Evolutionary conservation across 2,113 vertebrate genomes (phyloP), one percentile per base, ranked within the genome.

Genomic region (Mungos mungo): DNA sequence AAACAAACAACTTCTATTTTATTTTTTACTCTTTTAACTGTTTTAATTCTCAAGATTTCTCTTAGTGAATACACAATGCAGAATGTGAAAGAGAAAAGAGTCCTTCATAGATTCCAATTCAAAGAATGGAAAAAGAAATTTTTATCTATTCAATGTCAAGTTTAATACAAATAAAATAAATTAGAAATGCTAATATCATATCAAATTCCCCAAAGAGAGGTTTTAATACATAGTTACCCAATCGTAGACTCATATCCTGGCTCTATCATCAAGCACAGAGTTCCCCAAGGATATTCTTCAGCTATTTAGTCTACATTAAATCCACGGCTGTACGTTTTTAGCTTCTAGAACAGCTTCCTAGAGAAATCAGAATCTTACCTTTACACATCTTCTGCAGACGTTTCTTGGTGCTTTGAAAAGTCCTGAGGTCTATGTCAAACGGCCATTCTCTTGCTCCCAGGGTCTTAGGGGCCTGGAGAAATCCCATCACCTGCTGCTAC

Each of bases 351-450:
- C 1, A 35, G 65, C 89, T 85, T 69, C 95, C 94, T 95, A 33
- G 72, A 98, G 85, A 98, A 91, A 80, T 66, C 4, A n/a, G 95
- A 96, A 23, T 93, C 98, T 98, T 98, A 98, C 98, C 97, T 98
- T 94, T 25, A 54, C 35, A 76, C 3, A 92, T 80, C 95, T 96
- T 97, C 96, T 79, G 96, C 8, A 92, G 98, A 96, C 35, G 96
- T 77, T 77, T 97, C 98, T 19, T 54, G 97, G 89, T 80, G 89
- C 89, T 97, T 25, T 96, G 96, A 72, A 63, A 93, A 96, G 33
- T 96, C 94, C 94, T 93, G 95, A 96, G 95, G 97, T 97, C 97
- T 98, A 92, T 57, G 95, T 88, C 95, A 97, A 89, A 88, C 97
- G 71, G 96, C 90, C 96, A 96, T 63, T 95, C 54, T 97, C 96